Conservation (phyloP, 2,797 vertebrate species). For the Etheostoma nigrum region DNA sequence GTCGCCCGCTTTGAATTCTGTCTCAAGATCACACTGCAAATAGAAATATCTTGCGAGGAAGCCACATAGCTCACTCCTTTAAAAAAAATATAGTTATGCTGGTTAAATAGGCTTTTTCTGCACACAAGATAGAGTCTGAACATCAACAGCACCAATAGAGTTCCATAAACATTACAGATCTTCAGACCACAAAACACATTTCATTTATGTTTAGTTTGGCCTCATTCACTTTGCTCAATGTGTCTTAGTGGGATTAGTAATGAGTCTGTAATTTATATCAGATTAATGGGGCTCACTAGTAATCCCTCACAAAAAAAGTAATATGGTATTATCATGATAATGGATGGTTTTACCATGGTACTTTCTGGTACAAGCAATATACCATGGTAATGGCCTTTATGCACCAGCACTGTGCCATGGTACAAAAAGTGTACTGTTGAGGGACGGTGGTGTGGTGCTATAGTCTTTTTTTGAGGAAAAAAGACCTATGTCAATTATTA, state of each 20-base stretch:
- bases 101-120: constrained; percentile 12
- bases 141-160: neutral
- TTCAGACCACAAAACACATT: neutral
- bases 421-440: neutral
- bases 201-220: neutral
- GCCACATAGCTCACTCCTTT: neutral
- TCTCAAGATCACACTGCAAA: constrained; percentile 23
- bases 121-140: neutral
- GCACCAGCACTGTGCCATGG: too few species aligned
- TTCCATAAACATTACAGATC: neutral
- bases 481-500: too few species aligned
- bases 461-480: too few species aligned
- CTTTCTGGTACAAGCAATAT: neutral
- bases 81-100: neutral
- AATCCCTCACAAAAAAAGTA: neutral
- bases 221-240: neutral
- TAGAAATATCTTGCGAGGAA: constrained; percentile 11
- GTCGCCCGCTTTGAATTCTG: neutral
- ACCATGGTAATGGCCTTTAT: too few species aligned
- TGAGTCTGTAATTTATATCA: neutral
- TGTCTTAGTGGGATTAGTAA: neutral
- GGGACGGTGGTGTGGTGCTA: too few species aligned
- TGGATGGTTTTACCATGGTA: neutral
- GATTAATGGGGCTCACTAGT: neutral
- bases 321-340: neutral